Evolutionary conservation across 2,113 vertebrate genomes (phyloP).

Genomic region (Salvator merianae): DNA sequence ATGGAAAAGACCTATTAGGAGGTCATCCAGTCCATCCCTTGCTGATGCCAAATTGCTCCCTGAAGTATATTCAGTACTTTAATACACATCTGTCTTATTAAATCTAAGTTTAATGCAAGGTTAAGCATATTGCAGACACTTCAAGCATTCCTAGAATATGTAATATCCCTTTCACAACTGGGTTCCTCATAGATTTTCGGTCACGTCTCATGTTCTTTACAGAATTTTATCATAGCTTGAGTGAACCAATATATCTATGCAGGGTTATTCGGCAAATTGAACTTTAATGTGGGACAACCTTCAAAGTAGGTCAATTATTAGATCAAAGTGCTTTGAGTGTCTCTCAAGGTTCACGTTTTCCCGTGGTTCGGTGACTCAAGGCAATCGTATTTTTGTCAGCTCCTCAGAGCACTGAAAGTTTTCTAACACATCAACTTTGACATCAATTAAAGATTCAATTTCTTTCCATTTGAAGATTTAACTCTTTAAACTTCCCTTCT

Average conservation of each 20-base stretch:
- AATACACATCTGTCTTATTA: slow-evolving; percentile 61
- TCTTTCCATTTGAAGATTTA: slow-evolving; percentile 49
- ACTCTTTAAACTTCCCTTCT: slow-evolving; percentile 3
- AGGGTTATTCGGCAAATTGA: slow-evolving; percentile 63
- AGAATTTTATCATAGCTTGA: slow-evolving; percentile 59
- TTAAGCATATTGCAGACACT: slow-evolving; percentile 73
- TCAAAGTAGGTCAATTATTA: slow-evolving; percentile 69
- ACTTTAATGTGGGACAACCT: slow-evolving; percentile 63
- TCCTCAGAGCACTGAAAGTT: slow-evolving; percentile 29
- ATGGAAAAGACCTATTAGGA: slow-evolving; percentile 68
- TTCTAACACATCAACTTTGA: slow-evolving; percentile 29
- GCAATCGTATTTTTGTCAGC: slow-evolving; percentile 1
- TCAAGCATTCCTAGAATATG: slow-evolving; percentile 67
- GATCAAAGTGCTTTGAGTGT: slow-evolving; percentile 49
- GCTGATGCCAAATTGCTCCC: slow-evolving; percentile 58
- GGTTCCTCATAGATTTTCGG: slow-evolving; percentile 64
- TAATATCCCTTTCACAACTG: slow-evolving; percentile 68
- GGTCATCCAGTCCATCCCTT: slow-evolving; percentile 69
- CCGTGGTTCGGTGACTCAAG: slow-evolving; percentile 43
- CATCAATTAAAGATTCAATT: slow-evolving; percentile 56
- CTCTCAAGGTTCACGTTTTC: slow-evolving; percentile 52
- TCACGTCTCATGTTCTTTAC: slow-evolving; percentile 70
- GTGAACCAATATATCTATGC: slow-evolving; percentile 57
- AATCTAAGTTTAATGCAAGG: slow-evolving; percentile 63
- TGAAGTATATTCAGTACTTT: slow-evolving; percentile 59